Percentiles rank a stretch among this genome's conserved stretches.
These are phyloP conservation scores for Aphidius gifuensis DNA, from an alignment of 1,140 invertebrate species.

Conservation along the genomic window DNA sequence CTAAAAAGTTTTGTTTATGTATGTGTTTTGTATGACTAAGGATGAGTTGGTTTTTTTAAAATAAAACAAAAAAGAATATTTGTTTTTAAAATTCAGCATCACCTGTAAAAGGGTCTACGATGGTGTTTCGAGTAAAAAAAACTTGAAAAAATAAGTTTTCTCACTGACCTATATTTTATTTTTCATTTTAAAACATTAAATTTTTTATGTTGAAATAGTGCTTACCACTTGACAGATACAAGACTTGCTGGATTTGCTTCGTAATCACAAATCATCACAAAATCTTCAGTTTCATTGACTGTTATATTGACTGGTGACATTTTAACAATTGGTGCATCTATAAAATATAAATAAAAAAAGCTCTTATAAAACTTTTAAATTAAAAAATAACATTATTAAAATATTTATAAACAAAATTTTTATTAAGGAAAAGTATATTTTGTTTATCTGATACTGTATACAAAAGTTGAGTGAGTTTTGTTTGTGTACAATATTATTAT, in stretches of 20 bases:
- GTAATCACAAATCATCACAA: conserved; percentile 75
- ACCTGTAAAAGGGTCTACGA: too few species aligned
- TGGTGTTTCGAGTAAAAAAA: too few species aligned
- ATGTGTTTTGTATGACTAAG: too few species aligned
- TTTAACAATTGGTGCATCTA: conserved; percentile 78
- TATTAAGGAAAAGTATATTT: not conserved
- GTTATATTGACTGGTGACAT: conserved; percentile 71
- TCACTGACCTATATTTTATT: conserved; percentile 1
- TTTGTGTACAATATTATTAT: conserved; percentile 10
- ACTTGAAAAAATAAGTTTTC: not conserved
- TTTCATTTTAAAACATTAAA: conserved; percentile 2
- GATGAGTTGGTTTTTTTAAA: too few species aligned
- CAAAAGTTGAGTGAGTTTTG: not conserved
- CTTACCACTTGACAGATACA: conserved; percentile 74
- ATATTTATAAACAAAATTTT: not conserved
- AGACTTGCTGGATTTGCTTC: conserved; percentile 75
- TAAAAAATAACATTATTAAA: not conserved
- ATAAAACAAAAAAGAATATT: too few species aligned
- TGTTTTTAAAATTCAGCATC: too few species aligned
- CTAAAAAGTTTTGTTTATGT: too few species aligned
- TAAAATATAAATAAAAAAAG: not conserved
- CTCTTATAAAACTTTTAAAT: not conserved
- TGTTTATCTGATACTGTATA: not conserved
- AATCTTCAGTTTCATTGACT: conserved; percentile 72
- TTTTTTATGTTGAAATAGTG: conserved; percentile 16